Evolutionary conservation across 1,140 invertebrate genomes (phyloP).

Genomic region (Aethina tumida): DNA sequence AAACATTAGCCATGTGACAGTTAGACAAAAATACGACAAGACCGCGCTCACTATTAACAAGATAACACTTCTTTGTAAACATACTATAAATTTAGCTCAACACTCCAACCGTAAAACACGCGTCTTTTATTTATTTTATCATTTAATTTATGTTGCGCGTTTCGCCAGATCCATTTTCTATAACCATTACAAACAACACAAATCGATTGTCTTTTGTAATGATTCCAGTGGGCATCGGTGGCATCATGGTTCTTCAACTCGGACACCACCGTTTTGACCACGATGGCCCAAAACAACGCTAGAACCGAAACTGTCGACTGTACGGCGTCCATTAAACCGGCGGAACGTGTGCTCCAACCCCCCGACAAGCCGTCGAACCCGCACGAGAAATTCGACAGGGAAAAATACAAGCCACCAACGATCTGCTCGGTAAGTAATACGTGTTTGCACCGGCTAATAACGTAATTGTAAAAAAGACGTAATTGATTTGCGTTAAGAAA

Average conservation of each 20-base stretch:
- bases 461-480: too few relatives aligned
- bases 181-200: background rate
- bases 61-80: too few relatives aligned
- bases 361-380: slow-evolving; percentile 9
- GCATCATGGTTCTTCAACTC: slow-evolving; percentile 41
- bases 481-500: too few relatives aligned
- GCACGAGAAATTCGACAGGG: slow-evolving; percentile 14
- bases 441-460: too few relatives aligned
- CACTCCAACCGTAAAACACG: too few relatives aligned
- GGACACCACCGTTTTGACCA: slow-evolving; percentile 28
- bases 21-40: too few relatives aligned
- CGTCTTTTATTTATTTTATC: too few relatives aligned
- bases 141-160: too few relatives aligned
- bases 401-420: slow-evolving; percentile 33
- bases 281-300: slow-evolving; percentile 18
- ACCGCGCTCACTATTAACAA: too few relatives aligned
- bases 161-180: background rate
- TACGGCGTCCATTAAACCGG: slow-evolving; percentile 10
- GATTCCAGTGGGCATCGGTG: slow-evolving; percentile 41
- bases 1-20: too few relatives aligned
- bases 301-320: slow-evolving; percentile 9
- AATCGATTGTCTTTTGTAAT: too few relatives aligned
- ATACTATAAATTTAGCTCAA: too few relatives aligned
- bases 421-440: slow-evolving; percentile 36
- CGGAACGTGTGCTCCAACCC: slow-evolving; percentile 2